Base-by-base conservation (phyloP, 2,888 invertebrate genomes). In the Mimas tiliae region DNA sequence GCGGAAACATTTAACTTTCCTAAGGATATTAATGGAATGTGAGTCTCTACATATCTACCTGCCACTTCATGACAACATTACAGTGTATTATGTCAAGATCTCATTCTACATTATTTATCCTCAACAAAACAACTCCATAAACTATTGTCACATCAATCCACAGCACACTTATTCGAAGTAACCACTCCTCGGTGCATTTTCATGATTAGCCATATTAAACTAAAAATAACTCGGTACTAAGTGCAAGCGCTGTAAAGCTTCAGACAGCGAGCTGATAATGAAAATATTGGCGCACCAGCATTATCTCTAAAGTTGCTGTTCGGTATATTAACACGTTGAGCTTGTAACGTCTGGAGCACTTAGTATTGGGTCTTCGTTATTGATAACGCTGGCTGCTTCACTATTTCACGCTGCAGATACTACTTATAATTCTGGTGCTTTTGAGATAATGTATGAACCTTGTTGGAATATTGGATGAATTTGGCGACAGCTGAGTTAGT, bases 261-360 rank as follows among this genome's bases (percentile, higher is more conserved):
- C 63, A 33, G 52, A 48, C 53, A 69, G 71, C 73, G 77, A 80
- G 78, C 73, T 82, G 80, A 76, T 79, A 77, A 76, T 73, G 72
- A 82, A 79, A 79, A 76, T 78, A 74, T 70, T 74, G 75, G 77
- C 77, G 72, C 77, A 73, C 77, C 72, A 74, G 73, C 77, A 80
- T 84, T 83, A 86, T 82, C 81, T 82, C 69, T 75, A 80, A 82
- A 84, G 79, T 78, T 79, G 79, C 79, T 81, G 76, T 78, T 82
- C 82, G 81, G 82, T 85, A 85, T 83, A 86, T 86, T 83, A 86
- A 77, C 81, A 78, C 78, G 77, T 79, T 79, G 82, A 85, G 83
- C 84, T 81, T 79, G 78, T 86, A 85, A 85, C 82, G 84, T 86
- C 79, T 79, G 70, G 74, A 77, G 78, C 84, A 84, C 87, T 87